Evolutionary conservation across 1,140 invertebrate genomes (phyloP).

Genomic region (Pseudomyrmex cubaensis): DNA sequence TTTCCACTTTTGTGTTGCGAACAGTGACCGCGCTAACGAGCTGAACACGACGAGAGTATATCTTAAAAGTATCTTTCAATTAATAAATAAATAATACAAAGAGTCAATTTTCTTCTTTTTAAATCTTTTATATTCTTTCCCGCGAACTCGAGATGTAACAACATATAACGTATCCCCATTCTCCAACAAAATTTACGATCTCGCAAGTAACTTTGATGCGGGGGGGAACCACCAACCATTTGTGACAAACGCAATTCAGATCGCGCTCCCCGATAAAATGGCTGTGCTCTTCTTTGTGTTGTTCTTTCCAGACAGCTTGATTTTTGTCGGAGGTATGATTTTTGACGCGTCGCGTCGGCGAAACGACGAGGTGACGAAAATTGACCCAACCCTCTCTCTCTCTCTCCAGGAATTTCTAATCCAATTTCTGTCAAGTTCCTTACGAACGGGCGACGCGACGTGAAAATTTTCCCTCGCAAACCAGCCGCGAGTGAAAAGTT

Average conservation of each 20-base stretch:
- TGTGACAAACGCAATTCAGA: slow-evolving; percentile 56
- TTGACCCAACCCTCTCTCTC: slow-evolving; percentile 44
- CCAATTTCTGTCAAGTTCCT: slow-evolving; percentile 62
- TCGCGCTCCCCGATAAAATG: slow-evolving; percentile 39
- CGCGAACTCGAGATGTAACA: no score
- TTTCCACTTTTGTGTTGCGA: neutral
- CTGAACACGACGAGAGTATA: no score
- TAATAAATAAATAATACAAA: neutral
- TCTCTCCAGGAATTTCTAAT: slow-evolving; percentile 52
- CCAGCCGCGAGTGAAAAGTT: slow-evolving; percentile 51
- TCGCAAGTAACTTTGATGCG: slow-evolving; percentile 23
- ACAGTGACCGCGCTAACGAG: slow-evolving; percentile 26
- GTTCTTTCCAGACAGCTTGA: slow-evolving; percentile 46
- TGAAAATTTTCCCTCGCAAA: slow-evolving; percentile 51
- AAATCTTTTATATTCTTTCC: no score
- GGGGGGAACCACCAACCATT: neutral
- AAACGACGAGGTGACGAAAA: slow-evolving; percentile 60
- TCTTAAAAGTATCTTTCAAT: neutral
- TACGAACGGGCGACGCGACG: slow-evolving; percentile 14
- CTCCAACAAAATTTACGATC: slow-evolving; percentile 31
- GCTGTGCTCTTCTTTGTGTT: slow-evolving; percentile 33
- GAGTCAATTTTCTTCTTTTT: no score
- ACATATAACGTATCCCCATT: neutral
- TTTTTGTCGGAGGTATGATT: slow-evolving; percentile 47
- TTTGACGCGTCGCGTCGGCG: slow-evolving; percentile 42